These are phyloP conservation scores for Dendroctonus ponderosae DNA, from an alignment of 1,140 invertebrate species.

Conservation along the genomic window DNA sequence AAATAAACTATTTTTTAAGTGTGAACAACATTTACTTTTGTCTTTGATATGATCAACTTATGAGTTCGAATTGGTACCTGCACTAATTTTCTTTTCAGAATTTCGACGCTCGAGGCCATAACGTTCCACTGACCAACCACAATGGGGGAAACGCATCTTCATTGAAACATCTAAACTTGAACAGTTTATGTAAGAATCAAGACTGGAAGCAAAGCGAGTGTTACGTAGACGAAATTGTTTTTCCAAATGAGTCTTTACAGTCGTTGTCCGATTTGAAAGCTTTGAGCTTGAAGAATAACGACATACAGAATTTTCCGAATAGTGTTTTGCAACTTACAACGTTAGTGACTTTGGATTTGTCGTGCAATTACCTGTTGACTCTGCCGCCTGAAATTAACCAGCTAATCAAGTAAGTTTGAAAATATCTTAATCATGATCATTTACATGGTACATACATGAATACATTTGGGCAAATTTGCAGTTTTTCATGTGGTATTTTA, in stretches of 20 bases:
- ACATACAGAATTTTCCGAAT: constrained; percentile 58
- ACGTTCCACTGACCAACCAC: constrained; percentile 3
- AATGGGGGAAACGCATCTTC: constrained; percentile 6
- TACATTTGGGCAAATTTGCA: too few species aligned
- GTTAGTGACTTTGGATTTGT: constrained; percentile 66
- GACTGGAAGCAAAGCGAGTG: constrained; percentile 25
- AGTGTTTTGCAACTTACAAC: constrained; percentile 59
- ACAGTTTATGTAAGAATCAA: constrained; percentile 43
- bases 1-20: too few species aligned
- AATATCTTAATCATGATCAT: too few species aligned
- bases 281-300: constrained; percentile 60
- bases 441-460: too few species aligned
- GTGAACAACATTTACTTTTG: too few species aligned
- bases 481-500: too few species aligned
- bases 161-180: constrained; percentile 45
- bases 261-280: constrained; percentile 52
- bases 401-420: constrained; percentile 63
- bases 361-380: constrained; percentile 64
- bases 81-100: not conserved
- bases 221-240: constrained; percentile 47
- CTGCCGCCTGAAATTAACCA: constrained; percentile 62
- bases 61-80: not conserved
- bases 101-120: not conserved
- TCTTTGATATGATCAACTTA: not conserved
- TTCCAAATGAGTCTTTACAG: constrained; percentile 44